Evolutionary conservation across 2,888 invertebrate genomes (phyloP), one percentile per base, ranked within the genome.

Genomic region (Heliconius aoede): DNA sequence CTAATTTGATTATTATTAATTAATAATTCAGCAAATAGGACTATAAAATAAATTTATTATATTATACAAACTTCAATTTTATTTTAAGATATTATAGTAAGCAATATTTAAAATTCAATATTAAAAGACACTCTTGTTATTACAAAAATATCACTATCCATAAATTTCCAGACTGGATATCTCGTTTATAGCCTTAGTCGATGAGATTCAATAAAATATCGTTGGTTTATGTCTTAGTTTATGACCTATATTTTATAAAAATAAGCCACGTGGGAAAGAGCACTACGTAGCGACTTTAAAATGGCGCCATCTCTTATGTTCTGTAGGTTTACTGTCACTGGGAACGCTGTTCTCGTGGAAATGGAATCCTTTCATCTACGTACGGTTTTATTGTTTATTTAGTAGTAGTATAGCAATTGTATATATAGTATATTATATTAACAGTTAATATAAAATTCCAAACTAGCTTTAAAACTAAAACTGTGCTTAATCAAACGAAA

Each of bases 161-260:
- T 89, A 89, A 88, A 90, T 91, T 90, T 89, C 87, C 85, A 86
- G 84, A 81, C 82, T 87, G 74, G 89, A 90, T 91, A 89, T 86
- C 87, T 84, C 84, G 86, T 91, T 91, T 92, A 92, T 89, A 83
- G 86, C 87, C 83, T 85, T 85, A 84, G 85, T 85, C 86, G 85
- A 86, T 83, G 86, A 82, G 84, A 87, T 86, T 88, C 87, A 90
- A 91, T 92, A 92, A 91, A 91, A 89, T 83, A 82, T 84, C 82
- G 85, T 86, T 87, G 87, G 90, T 92, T 91, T 89, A 91, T 87
- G 88, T 87, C 87, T 85, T 87, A 89, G 84, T 93, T 92, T 92
- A 93, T 86, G 91, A 86, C 85, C 87, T 81, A 88, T 92, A 91
- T 91, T 91, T 90, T 90, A 90, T 87, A 89, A 88, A 87, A 89